phyloP scores from a whole-genome alignment of 2,888 invertebrate genomes.

The Rhamnusium bicolor region DNA sequence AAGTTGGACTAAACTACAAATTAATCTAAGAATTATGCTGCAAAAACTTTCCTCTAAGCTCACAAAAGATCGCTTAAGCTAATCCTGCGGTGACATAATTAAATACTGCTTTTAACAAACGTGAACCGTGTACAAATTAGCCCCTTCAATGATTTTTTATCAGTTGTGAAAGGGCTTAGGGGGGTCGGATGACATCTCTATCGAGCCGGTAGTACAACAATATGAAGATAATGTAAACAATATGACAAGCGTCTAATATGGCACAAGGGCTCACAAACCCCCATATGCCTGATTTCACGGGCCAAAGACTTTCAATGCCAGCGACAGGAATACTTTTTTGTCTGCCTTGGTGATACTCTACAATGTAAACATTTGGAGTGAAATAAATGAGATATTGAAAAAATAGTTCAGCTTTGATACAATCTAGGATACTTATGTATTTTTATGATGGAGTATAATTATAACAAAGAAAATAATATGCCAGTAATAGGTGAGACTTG shows the following conservation, averaged over 20 bases:
- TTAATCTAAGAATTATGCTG: slow-evolving; percentile 6
- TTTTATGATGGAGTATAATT: not conserved
- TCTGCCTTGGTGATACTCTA: slow-evolving; percentile 32
- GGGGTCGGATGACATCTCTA: slow-evolving; percentile 63
- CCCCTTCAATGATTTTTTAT: slow-evolving; percentile 55
- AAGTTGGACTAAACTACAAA: not conserved
- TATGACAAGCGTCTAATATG: slow-evolving; percentile 71
- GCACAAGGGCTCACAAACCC: slow-evolving; percentile 60
- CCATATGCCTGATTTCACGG: slow-evolving; percentile 64
- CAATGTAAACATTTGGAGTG: slow-evolving; percentile 27
- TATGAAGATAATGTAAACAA: slow-evolving; percentile 70
- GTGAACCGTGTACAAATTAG: slow-evolving; percentile 48
- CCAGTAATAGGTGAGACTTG: not conserved
- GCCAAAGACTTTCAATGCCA: slow-evolving; percentile 59
- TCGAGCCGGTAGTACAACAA: slow-evolving; percentile 64
- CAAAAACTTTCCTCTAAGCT: slow-evolving; percentile 25
- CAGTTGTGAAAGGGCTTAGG: slow-evolving; percentile 48
- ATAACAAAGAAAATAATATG: slow-evolving; percentile 8
- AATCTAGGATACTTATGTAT: not conserved
- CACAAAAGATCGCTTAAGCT: slow-evolving; percentile 27
- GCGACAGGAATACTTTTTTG: slow-evolving; percentile 59
- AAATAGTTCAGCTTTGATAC: not conserved
- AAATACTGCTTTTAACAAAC: slow-evolving; percentile 49
- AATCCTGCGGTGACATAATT: slow-evolving; percentile 51
- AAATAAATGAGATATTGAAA: slow-evolving; percentile 13